phyloP scores from a whole-genome alignment of 2,113 vertebrate species.

The Egretta garzetta region DNA sequence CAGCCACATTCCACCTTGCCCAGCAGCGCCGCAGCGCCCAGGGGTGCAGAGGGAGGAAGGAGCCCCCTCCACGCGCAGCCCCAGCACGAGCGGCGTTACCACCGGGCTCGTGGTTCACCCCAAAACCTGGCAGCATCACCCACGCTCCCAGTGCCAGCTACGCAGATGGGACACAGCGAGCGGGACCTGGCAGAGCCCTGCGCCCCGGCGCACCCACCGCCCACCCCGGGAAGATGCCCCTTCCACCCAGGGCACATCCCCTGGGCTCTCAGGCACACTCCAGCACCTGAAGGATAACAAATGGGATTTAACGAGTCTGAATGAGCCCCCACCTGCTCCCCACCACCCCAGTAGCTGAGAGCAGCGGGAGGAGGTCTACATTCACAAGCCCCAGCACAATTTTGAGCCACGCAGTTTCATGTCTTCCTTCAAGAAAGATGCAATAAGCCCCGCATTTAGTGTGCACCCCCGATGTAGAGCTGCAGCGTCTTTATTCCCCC shows the following conservation, averaged over 20 bases:
- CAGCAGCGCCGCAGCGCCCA: rapidly evolving
- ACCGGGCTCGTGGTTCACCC: neutral
- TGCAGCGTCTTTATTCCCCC: neutral
- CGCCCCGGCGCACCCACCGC: rapidly evolving
- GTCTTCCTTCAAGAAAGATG: neutral
- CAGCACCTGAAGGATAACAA: neutral
- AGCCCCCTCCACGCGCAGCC: neutral
- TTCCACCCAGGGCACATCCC: neutral
- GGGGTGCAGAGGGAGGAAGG: too few relatives aligned
- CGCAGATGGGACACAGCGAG: neutral
- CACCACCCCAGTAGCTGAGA: neutral
- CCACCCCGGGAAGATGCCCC: rapidly evolving
- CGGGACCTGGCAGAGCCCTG: neutral
- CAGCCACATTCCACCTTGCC: rapidly evolving
- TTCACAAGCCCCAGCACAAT: neutral
- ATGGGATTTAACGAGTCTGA: rapidly evolving
- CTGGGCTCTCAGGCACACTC: neutral
- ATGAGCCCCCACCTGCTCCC: neutral
- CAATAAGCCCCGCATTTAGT: rapidly evolving
- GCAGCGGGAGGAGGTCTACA: rapidly evolving
- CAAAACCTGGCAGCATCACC: neutral
- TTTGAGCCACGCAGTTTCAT: rapidly evolving
- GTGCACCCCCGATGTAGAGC: rapidly evolving
- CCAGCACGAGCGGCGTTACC: rapidly evolving
- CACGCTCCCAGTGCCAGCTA: neutral